Conservation (phyloP, 2,797 vertebrate species). For the Hydrolagus colliei region DNA sequence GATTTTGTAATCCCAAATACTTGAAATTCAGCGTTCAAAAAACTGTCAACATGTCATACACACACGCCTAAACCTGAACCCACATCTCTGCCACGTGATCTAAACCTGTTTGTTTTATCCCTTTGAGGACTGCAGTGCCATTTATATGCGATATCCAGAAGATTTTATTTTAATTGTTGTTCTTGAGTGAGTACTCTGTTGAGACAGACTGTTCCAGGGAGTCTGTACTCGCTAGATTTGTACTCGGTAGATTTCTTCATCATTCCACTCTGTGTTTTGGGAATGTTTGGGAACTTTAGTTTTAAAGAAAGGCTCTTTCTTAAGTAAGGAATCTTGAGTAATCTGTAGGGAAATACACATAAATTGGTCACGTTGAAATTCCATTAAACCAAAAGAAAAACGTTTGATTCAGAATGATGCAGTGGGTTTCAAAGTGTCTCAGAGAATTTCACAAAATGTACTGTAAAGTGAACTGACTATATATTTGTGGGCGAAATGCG, state of each 20-base stretch:
- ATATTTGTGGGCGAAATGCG: no score
- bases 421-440: no score
- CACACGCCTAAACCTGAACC: neutral
- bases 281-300: neutral
- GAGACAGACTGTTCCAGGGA: neutral
- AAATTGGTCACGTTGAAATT: no score
- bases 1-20: constrained; percentile 19
- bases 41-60: constrained; percentile 25
- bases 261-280: neutral
- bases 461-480: no score
- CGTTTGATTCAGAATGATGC: no score
- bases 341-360: no score
- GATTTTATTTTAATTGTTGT: neutral
- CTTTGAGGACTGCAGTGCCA: neutral
- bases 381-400: no score
- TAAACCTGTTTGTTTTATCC: neutral
- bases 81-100: neutral
- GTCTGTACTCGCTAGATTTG: neutral
- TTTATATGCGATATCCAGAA: neutral
- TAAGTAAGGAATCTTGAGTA: no score
- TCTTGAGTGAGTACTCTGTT: neutral
- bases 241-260: neutral
- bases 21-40: constrained; percentile 15
- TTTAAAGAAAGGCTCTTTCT: no score
- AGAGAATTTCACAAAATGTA: no score